Evolutionary conservation across 2,888 invertebrate species (phyloP), one percentile per base, ranked within the genome.

Genomic region (Octonoba sinensis): DNA sequence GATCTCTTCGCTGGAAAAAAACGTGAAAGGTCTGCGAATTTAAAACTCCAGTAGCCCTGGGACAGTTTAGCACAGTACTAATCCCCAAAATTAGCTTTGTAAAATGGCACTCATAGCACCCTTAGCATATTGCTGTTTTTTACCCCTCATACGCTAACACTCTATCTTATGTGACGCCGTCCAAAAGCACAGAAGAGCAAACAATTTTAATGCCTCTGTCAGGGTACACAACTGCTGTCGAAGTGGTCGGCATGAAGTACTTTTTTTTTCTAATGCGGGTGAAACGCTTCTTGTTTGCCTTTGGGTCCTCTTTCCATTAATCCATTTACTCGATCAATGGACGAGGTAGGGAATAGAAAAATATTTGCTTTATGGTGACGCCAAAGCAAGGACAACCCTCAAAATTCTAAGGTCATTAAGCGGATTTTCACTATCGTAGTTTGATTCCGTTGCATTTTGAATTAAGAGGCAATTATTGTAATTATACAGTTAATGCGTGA

Each of bases 251-350:
- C 36, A 36, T 36, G 8, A 36, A 36, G 36, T 69, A 62, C 67
- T 76, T 54, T 69, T 60, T 71, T 77, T 66, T 66, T 44, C 27
- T 47, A 54, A 57, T 65, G 24, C 59, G 27, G 24, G 57, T 59
- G 51, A 46, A 72, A 47, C 72, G 36, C 60, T 67, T 65, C 62
- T 24, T 79, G 79, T 79, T 79, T 79, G 71, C 79, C 15, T 18
- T 64, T 64, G 46, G 64, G 64, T 77, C 54, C 56, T 24, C 56
- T 70, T 77, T 64, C 73, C 73, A 11, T 59, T 79, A 79, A 79
- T 79, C 79, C 79, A 79, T 79, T 79, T 79, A 73, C 72, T 47
- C 79, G 57, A 79, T 67, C 78, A 72, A 78, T 78, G 59, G 72
- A 27, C 47, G 70, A 62, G 70, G 71, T 44, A 59, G 60, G 72